These are phyloP conservation scores for Macrostomum cliftonense DNA, from an alignment of 2,888 invertebrate genomes.

Conservation along the genomic window DNA sequence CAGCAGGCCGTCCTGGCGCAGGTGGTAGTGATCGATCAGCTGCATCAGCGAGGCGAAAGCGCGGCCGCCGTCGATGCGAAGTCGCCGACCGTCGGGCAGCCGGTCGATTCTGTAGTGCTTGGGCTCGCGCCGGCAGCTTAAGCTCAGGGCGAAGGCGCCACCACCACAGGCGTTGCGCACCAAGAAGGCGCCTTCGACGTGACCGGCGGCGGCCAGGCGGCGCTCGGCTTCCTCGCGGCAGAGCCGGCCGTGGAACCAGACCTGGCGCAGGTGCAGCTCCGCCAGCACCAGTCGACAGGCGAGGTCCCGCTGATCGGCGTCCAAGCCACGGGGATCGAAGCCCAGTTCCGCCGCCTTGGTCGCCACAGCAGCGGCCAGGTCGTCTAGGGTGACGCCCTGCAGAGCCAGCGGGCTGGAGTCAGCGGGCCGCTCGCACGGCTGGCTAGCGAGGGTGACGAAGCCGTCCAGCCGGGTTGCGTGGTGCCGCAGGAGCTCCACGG, in stretches of 20 bases:
- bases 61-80: conserved; percentile 38
- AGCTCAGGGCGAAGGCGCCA: conserved; percentile 33
- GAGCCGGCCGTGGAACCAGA: conserved; percentile 39
- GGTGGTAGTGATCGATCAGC: conserved; percentile 39
- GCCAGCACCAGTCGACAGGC: conserved; percentile 29
- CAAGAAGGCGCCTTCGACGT: conserved; percentile 38
- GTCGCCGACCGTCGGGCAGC: conserved; percentile 16
- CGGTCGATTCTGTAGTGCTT: conserved; percentile 35
- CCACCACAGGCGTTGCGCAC: conserved; percentile 23
- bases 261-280: conserved; percentile 35
- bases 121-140: conserved; percentile 27
- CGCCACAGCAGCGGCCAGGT: conserved; percentile 25
- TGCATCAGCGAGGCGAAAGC: conserved; percentile 13
- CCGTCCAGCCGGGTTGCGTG: conserved; percentile 26
- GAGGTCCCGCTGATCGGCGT: conserved; percentile 17
- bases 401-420: conserved; percentile 28
- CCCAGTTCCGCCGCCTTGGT: no score
- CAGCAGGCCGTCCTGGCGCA: conserved; percentile 38
- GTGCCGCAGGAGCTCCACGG: conserved; percentile 31
- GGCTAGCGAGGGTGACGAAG: conserved; percentile 25
- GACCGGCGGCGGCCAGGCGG: conserved; percentile 25
- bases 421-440: conserved; percentile 23
- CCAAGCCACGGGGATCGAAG: no score
- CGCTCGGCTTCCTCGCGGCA: conserved; percentile 32
- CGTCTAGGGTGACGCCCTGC: conserved; percentile 30